These are phyloP conservation scores for Malurus elegans DNA, from an alignment of 2,113 vertebrate species.

Conservation along the genomic window DNA sequence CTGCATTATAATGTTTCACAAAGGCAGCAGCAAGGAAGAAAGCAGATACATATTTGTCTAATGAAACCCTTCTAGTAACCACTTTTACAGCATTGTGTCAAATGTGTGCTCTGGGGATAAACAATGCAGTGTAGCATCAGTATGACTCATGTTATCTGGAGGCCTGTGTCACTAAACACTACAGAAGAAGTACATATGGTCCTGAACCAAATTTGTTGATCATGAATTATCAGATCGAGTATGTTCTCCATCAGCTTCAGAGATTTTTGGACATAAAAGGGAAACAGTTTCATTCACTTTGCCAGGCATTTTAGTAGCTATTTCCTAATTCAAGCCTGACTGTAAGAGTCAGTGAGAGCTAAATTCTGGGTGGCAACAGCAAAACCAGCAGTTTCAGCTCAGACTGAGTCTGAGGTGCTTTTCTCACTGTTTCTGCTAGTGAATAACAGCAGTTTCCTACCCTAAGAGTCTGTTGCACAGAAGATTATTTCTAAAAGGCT, in stretches of 20 bases:
- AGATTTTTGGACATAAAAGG: background rate
- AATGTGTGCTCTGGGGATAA: background rate
- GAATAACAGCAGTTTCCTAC: background rate
- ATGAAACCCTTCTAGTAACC: background rate
- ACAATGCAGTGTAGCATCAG: rapidly evolving
- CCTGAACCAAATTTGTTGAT: background rate
- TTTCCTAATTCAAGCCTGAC: background rate
- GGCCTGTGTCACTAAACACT: background rate
- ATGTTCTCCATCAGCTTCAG: background rate
- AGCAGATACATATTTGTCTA: background rate
- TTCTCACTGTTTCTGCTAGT: background rate
- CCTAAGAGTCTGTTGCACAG: background rate
- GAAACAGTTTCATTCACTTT: background rate
- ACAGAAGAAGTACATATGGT: background rate
- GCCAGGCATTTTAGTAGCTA: background rate
- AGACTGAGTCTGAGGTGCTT: background rate
- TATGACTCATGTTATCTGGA: background rate
- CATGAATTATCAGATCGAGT: background rate
- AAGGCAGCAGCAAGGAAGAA: background rate
- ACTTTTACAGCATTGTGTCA: background rate
- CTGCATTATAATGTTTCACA: background rate
- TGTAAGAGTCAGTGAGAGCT: background rate
- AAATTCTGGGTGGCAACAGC: background rate
- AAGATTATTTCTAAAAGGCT: background rate
- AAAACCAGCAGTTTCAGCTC: background rate